Percentiles rank a stretch among this genome's conserved stretches.
These are phyloP conservation scores for Euplexia lucipara DNA, from an alignment of 2,888 invertebrate genomes.

Conservation along the genomic window DNA sequence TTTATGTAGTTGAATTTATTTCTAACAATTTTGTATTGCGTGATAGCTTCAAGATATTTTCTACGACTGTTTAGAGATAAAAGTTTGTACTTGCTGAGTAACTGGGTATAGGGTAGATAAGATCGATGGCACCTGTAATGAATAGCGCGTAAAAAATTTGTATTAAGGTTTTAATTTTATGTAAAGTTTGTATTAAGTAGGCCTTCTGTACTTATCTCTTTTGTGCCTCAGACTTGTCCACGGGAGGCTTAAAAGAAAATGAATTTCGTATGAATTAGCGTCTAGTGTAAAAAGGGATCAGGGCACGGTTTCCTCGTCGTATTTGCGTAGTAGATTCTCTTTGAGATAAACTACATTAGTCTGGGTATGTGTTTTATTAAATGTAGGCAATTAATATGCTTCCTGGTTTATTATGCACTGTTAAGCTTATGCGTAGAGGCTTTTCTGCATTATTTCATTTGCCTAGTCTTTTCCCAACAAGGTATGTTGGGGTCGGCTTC, in stretches of 20 bases:
- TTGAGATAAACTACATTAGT: constrained; percentile 1
- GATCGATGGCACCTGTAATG: too few relatives aligned
- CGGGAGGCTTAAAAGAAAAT: constrained; percentile 28
- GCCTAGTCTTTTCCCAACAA: too few relatives aligned
- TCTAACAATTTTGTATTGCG: too few relatives aligned
- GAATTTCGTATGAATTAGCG: constrained; percentile 26
- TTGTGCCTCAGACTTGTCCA: background rate
- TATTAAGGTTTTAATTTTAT: too few relatives aligned
- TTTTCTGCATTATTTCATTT: too few relatives aligned
- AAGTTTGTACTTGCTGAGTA: too few relatives aligned
- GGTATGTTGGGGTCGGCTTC: too few relatives aligned
- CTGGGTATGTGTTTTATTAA: background rate
- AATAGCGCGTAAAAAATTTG: too few relatives aligned
- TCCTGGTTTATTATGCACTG: background rate
- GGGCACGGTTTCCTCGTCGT: background rate
- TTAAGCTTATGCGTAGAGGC: background rate
- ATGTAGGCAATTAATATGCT: background rate
- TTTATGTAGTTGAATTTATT: too few relatives aligned
- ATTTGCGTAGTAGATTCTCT: constrained; percentile 6
- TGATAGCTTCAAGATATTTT: too few relatives aligned
- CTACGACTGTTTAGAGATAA: too few relatives aligned
- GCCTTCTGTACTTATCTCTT: constrained; percentile 4
- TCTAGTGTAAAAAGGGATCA: background rate
- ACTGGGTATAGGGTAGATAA: too few relatives aligned
- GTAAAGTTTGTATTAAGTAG: background rate